These are phyloP conservation scores for Dione vanillae DNA, from an alignment of 2,888 invertebrate genomes.

Conservation along the genomic window DNA sequence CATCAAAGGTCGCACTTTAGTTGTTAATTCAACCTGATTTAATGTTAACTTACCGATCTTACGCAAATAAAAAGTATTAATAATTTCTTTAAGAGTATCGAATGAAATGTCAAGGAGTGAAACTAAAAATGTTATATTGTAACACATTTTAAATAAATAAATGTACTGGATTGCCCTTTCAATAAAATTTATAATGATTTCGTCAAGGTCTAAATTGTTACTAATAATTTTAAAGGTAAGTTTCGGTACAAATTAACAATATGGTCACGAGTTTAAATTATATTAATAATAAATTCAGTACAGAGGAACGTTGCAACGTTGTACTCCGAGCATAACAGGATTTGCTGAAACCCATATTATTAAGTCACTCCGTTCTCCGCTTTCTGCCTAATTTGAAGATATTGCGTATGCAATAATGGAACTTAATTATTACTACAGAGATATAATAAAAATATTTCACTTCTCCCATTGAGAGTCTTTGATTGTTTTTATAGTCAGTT, in stretches of 20 bases:
- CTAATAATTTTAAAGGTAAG: background rate
- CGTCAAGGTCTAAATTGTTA: background rate
- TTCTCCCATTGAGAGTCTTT: background rate
- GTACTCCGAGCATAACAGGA: too few species aligned
- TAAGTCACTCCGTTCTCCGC: too few species aligned
- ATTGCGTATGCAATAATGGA: too few species aligned
- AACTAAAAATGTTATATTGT: constrained; percentile 25
- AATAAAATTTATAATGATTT: background rate
- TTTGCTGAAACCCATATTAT: too few species aligned
- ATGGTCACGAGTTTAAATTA: too few species aligned
- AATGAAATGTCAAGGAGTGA: constrained; percentile 27
- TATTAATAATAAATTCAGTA: too few species aligned
- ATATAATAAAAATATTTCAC: background rate
- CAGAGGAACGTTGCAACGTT: too few species aligned
- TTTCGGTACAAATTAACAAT: too few species aligned
- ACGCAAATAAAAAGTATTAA: constrained; percentile 39
- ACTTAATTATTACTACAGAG: background rate
- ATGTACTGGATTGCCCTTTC: background rate
- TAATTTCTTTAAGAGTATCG: constrained; percentile 21
- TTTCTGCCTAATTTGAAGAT: too few species aligned
- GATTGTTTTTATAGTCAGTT: too few species aligned
- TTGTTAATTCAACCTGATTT: constrained; percentile 43
- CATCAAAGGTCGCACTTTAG: constrained; percentile 49
- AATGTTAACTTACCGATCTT: constrained; percentile 37
- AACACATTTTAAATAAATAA: constrained; percentile 12